These are phyloP conservation scores for Ciconia nigra DNA, from an alignment of 2,797 vertebrate species.

Conservation along the genomic window DNA sequence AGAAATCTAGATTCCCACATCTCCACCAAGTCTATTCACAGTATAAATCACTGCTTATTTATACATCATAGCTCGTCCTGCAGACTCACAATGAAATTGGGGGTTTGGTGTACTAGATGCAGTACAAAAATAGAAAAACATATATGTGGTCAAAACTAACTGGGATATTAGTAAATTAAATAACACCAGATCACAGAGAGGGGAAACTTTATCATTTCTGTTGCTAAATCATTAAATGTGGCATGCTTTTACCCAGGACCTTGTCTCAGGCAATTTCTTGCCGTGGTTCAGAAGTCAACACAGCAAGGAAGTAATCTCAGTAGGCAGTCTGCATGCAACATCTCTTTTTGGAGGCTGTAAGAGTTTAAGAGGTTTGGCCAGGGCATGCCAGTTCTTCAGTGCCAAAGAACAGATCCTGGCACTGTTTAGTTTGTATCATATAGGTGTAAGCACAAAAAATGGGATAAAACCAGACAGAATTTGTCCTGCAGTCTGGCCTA, in stretches of 20 bases:
- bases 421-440: neutral
- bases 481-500: neutral
- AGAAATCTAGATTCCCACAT: neutral
- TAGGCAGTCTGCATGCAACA: neutral
- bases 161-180: neutral
- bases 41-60: neutral
- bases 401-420: neutral
- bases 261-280: neutral
- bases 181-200: neutral
- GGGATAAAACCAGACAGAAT: neutral
- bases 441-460: neutral
- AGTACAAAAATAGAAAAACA: neutral
- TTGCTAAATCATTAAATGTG: neutral
- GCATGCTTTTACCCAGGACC: neutral
- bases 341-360: neutral
- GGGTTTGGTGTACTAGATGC: neutral
- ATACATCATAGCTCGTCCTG: neutral
- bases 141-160: neutral
- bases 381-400: neutral
- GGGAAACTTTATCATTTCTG: fast-evolving
- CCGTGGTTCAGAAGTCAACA: neutral
- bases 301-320: neutral
- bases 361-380: neutral
- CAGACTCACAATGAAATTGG: neutral
- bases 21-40: neutral